Base-by-base conservation (phyloP, 1,140 invertebrate species). In the Sarcophaga peregrina region DNA sequence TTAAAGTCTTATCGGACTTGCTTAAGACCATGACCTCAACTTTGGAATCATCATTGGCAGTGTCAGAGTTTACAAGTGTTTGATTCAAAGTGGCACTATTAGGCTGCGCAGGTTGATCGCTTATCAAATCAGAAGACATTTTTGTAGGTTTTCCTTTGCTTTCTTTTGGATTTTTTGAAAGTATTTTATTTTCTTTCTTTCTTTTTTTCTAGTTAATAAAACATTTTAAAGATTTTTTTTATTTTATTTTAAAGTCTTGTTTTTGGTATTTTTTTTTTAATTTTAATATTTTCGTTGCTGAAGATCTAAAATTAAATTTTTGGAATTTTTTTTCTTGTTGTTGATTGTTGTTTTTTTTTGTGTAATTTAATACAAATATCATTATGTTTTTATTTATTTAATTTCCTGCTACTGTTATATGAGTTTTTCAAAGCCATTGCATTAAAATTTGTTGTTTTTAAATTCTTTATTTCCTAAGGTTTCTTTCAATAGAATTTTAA, bases 1-100 rank as follows among this genome's bases (percentile, higher is more conserved):
- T 90, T 7, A 90, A 85, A 0, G 89, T 90, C 73, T 90, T 89
- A 48, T 89, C 87, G 82, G 88, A 89, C 62, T 90, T 90, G 10
- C 87, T 86, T 54, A 86, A 87, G 11, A 90, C 89, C 50, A 90
- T 90, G 45, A 90, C 87, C 85, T 90, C 88, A 76, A 88, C 87
- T 48, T 88, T 89, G 58, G 88, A 86, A n/a, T 84, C 52, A 58
- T 82, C 83, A 45, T 84, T 78, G 8, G 50, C 17, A 25, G 8
- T 15, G 17, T 78, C 75, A 20, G 50, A 8, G 17, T 72, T 75
- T 58, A 58, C 10, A 50, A 37, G 0, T 75, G 45, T 47, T 75
- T 17, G 82, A n/a, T n/a, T n/a, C n/a, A n/a, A 20, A 17, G 48
- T 52, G 52, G 73, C 54, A 46, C 20, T 82, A 17, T 76, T 82